These are phyloP conservation scores for Rhagophthalmus giganteus DNA, from an alignment of 2,888 invertebrate species.

Conservation along the genomic window DNA sequence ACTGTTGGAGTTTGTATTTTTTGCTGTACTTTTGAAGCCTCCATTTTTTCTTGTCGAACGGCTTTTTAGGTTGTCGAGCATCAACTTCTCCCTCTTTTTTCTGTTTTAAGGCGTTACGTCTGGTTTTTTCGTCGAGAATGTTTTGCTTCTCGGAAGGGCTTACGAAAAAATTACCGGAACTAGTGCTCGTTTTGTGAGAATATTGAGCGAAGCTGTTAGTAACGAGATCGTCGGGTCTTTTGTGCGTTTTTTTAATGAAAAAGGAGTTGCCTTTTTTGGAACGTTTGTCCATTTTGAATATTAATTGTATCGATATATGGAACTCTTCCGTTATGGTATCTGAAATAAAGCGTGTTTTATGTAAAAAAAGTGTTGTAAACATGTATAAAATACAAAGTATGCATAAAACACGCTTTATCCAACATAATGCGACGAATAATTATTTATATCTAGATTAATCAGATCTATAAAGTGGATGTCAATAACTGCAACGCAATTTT, in stretches of 20 bases:
- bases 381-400: not conserved
- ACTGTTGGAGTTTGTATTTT: conserved; percentile 69
- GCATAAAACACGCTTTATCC: conserved; percentile 36
- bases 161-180: conserved; percentile 15
- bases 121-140: not conserved
- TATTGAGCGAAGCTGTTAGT: not conserved
- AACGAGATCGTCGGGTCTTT: not conserved
- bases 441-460: too few relatives aligned
- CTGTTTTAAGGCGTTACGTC: not conserved
- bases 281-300: conserved; percentile 17
- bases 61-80: conserved; percentile 55
- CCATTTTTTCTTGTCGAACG: conserved; percentile 70
- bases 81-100: not conserved
- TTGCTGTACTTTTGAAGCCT: conserved; percentile 70
- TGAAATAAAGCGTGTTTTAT: conserved; percentile 42
- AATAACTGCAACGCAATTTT: too few relatives aligned
- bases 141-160: conserved; percentile 8
- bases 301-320: not conserved
- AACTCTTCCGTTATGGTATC: conserved; percentile 21
- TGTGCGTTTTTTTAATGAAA: conserved; percentile 11
- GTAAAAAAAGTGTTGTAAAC: conserved; percentile 10
- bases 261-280: conserved; percentile 25
- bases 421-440: not conserved
- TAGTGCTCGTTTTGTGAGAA: not conserved
- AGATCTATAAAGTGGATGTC: too few relatives aligned